Conservation (phyloP, 1,140 invertebrate genomes). For the Drosophila tristis region DNA sequence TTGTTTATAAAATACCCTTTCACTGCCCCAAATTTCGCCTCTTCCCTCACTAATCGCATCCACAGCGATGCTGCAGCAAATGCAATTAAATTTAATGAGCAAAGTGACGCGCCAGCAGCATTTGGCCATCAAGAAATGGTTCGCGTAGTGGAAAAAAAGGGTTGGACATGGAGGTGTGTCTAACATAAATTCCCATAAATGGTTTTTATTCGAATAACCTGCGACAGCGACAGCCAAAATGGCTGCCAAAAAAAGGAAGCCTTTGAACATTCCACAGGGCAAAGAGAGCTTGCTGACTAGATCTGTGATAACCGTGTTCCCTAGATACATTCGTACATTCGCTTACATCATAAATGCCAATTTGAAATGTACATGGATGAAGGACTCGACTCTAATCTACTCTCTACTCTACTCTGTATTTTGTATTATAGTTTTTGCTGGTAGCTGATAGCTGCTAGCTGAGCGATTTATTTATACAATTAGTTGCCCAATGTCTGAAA, state of each 20-base stretch:
- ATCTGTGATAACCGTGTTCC: background rate
- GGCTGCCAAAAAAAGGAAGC: background rate
- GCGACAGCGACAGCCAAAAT: conserved; percentile 7
- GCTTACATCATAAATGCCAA: too few relatives aligned
- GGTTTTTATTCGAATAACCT: conserved; percentile 61
- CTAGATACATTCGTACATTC: too few relatives aligned
- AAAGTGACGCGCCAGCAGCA: conserved; percentile 44
- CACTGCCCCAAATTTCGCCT: background rate
- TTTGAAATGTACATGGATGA: too few relatives aligned
- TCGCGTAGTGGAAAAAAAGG: conserved; percentile 39
- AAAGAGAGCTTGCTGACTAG: conserved; percentile 9
- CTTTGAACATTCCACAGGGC: background rate
- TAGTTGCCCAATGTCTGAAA: too few relatives aligned
- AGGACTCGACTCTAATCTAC: too few relatives aligned
- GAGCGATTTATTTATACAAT: too few relatives aligned
- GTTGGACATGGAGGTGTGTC: background rate
- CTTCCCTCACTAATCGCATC: background rate
- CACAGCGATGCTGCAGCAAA: conserved; percentile 28
- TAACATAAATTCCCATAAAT: conserved; percentile 59
- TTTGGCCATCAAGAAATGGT: conserved; percentile 58
- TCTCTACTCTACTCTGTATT: too few relatives aligned
- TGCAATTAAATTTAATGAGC: conserved; percentile 76
- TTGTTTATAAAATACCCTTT: conserved; percentile 66
- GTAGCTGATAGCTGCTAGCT: too few relatives aligned
- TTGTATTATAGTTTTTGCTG: too few relatives aligned